Evolutionary conservation across 1,140 invertebrate species (phyloP).

Genomic region (Neocloeon triangulifer): DNA sequence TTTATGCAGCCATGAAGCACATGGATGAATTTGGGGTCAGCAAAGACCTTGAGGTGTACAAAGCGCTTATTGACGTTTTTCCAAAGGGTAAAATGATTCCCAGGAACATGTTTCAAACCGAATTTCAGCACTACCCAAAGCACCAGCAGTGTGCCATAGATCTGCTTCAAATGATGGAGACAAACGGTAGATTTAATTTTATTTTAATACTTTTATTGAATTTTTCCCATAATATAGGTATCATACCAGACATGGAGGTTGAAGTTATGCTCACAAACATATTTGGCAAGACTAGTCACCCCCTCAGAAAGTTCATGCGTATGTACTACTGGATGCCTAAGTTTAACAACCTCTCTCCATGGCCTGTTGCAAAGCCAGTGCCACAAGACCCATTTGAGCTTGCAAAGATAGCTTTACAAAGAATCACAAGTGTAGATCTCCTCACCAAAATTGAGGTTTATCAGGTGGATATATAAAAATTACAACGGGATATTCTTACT

Average conservation of each 20-base stretch:
- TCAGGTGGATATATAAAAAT: conserved; percentile 24
- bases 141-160: conserved; percentile 82
- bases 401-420: conserved; percentile 62
- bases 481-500: neutral
- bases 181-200: conserved; percentile 34
- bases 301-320: conserved; percentile 60
- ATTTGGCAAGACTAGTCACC: conserved; percentile 60
- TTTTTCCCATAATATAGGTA: conserved; percentile 25
- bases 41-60: conserved; percentile 80
- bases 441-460: conserved; percentile 43
- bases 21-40: conserved; percentile 82
- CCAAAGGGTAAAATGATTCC: conserved; percentile 81
- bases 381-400: conserved; percentile 53
- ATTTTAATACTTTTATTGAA: conserved; percentile 7
- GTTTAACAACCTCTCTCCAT: conserved; percentile 79
- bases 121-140: conserved; percentile 80
- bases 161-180: conserved; percentile 75
- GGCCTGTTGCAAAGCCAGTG: conserved; percentile 50
- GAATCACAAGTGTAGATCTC: conserved; percentile 71
- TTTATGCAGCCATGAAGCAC: conserved; percentile 62
- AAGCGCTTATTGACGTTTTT: conserved; percentile 69
- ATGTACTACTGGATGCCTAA: conserved; percentile 99
- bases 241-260: conserved; percentile 78
- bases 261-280: conserved; percentile 55
- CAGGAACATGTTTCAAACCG: conserved; percentile 52